A percentile compares a stretch with the other conserved stretches of the same genome.
Conservation (phyloP, 2,888 invertebrate species). For the Drosophila siamana region DNA sequence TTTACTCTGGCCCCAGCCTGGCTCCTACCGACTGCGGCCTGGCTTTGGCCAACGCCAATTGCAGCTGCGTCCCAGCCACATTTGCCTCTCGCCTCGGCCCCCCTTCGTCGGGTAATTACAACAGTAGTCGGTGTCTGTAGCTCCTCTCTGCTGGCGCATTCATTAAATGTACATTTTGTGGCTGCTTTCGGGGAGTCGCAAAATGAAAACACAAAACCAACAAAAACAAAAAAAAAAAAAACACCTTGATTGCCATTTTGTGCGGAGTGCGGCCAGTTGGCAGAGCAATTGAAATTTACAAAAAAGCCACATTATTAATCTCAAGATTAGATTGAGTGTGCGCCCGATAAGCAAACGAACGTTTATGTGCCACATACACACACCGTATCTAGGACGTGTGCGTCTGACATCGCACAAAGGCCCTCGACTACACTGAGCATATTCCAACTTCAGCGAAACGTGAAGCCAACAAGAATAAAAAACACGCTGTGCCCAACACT, state of each 20-base stretch:
- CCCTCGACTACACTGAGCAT: conserved; percentile 9
- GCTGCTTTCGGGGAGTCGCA: conserved; percentile 33
- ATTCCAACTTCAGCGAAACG: too few relatives aligned
- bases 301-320: conserved; percentile 78
- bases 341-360: conserved; percentile 57
- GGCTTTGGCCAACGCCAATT: conserved; percentile 60
- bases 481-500: too few relatives aligned
- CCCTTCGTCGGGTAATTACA: too few relatives aligned
- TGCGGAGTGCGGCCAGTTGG: conserved; percentile 25
- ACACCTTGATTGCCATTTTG: conserved; percentile 57
- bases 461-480: too few relatives aligned
- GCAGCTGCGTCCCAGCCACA: conserved; percentile 62
- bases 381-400: conserved; percentile 45
- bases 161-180: conserved; percentile 68
- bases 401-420: conserved; percentile 13
- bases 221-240: too few relatives aligned
- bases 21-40: conserved; percentile 18
- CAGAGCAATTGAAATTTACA: conserved; percentile 72
- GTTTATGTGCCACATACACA: conserved; percentile 35
- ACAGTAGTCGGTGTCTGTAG: too few relatives aligned
- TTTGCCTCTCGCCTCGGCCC: too few relatives aligned
- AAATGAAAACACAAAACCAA: conserved; percentile 9
- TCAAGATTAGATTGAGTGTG: conserved; percentile 73
- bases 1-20: conserved; percentile 26
- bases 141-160: conserved; percentile 24